Base-by-base conservation (phyloP, 2,888 invertebrate genomes). In the Chaetoderma sp. region DNA sequence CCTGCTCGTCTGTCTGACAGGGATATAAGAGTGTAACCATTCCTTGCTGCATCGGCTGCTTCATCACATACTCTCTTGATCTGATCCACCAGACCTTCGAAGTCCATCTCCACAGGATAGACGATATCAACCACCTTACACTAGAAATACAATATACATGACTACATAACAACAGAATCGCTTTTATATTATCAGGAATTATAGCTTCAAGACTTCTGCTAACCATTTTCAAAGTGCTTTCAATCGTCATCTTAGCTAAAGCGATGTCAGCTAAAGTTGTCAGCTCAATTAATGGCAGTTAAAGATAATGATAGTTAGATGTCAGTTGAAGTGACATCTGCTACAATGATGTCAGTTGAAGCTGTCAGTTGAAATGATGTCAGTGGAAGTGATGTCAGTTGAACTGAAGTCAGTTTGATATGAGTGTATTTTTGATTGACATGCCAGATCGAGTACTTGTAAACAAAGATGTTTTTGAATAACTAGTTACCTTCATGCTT, bases 91-190 rank as follows among this genome's bases (percentile, higher is more conserved):
- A 98, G 90, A 0, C 95, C 96, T 5, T 87, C 83, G 13, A 80
- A 75, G 0, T 95, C 96, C 58, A 93, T 93, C 36, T 88, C 86
- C 71, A 90, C 91, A 25, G 92, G 92, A 89, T 93, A 98, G 54
- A 96, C 94, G 67, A 94, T 94, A 88, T 98, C 96, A 72, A 97
- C 91, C 27, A 93, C 91, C 83, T 92, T 92, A 0, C 94, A 91
- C 89, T 89, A 78, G 30, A 82, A 78, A 61, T 54, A 59, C 49
- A 39, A 21, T 36, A 49, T 23, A 58, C 2, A 59, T 8, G 4
- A 28, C 21, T 54, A 4, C 3, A 27, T 5, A 6, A 28, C 4
- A 21, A 30, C n/a, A n/a, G n/a, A n/a, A n/a, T n/a, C n/a, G n/a
- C n/a, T n/a, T n/a, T n/a, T n/a, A n/a, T n/a, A n/a, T n/a, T n/a